Base-by-base conservation (phyloP, 2,888 invertebrate genomes). In the Drosophila tanythrix region DNA sequence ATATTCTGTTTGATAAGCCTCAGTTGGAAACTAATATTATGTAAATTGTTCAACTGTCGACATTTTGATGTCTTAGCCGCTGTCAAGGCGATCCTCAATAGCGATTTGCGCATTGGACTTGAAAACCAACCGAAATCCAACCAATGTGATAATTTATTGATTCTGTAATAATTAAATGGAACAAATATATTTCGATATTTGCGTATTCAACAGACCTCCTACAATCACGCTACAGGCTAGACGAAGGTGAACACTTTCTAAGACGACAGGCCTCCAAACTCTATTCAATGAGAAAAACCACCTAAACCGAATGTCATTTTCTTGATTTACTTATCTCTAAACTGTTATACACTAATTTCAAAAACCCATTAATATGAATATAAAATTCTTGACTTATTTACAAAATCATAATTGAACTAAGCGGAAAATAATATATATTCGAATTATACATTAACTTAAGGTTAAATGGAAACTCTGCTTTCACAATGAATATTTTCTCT, bases 11-110 rank as follows among this genome's bases (percentile, higher is more conserved):
- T 83, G 88, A 83, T 81, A 77, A 67, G 83, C 55, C 27, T 18
- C 83, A 53, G 58, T 83, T 69, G 67, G 70, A 65, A 70, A 61
- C 63, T 69, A 61, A 74, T 50, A 65, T 60, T 84, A 87, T 82
- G 84, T 72, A 73, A 82, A 88, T 82, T 79, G 67, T 69, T 35
- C 33, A 69, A 78, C 68, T 78, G 74, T 79, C 79, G 70, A 70
- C 61, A 67, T 79, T 79, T 82, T 61, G 79, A 56, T 73, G 63
- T 73, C 63, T 76, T 80, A 80, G 70, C 78, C 40, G 72, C 46
- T 72, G 82, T 78, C 82, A 79, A 79, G 78, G 78, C 79, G 50
- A 79, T 70, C 68, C 57, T 46, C 69, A 68, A 74, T 58, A 31
- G 31, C 62, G 59, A 76, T 78, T 78, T 52, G 79, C 61, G 58